phyloP scores from a whole-genome alignment of 2,113 vertebrate genomes.

The Nycticebus coucang region DNA sequence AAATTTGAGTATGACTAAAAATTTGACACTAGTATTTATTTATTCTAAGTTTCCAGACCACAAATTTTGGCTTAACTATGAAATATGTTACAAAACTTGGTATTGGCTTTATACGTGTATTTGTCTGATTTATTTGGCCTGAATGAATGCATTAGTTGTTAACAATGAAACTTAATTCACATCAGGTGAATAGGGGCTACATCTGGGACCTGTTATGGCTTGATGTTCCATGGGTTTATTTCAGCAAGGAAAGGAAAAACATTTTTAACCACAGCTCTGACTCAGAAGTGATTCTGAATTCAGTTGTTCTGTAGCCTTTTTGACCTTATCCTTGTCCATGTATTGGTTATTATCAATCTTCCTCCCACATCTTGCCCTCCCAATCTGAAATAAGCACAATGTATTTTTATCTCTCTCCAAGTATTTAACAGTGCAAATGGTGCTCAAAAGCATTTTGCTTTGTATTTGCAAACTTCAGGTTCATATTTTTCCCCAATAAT shows the following conservation, averaged over 20 bases:
- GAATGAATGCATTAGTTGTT: constrained; percentile 48
- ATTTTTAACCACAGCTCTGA: constrained; percentile 62
- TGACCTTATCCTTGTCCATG: constrained; percentile 30
- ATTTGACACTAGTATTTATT: neutral
- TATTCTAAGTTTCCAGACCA: constrained; percentile 54
- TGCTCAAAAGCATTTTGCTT: constrained; percentile 48
- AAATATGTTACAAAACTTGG: constrained; percentile 59
- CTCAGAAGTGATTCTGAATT: constrained; percentile 60
- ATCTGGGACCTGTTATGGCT: constrained; percentile 57
- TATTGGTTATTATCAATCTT: constrained; percentile 60
- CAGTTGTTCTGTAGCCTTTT: constrained; percentile 22
- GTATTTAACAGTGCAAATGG: constrained; percentile 38
- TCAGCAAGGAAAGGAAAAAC: constrained; percentile 63
- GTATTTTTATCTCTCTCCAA: constrained; percentile 53
- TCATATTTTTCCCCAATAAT: constrained; percentile 7
- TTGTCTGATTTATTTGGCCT: constrained; percentile 64
- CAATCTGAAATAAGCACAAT: constrained; percentile 67
- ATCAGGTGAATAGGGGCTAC: constrained; percentile 55
- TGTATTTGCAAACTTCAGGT: constrained; percentile 45
- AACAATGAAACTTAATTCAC: constrained; percentile 76
- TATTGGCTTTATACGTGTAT: constrained; percentile 36
- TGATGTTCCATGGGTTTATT: constrained; percentile 51
- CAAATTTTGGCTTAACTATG: constrained; percentile 46
- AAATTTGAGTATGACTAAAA: constrained; percentile 56
- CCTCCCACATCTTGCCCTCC: constrained; percentile 58